These are phyloP conservation scores for Flexamia atlantica DNA, from an alignment of 2,888 invertebrate species.

Conservation along the genomic window DNA sequence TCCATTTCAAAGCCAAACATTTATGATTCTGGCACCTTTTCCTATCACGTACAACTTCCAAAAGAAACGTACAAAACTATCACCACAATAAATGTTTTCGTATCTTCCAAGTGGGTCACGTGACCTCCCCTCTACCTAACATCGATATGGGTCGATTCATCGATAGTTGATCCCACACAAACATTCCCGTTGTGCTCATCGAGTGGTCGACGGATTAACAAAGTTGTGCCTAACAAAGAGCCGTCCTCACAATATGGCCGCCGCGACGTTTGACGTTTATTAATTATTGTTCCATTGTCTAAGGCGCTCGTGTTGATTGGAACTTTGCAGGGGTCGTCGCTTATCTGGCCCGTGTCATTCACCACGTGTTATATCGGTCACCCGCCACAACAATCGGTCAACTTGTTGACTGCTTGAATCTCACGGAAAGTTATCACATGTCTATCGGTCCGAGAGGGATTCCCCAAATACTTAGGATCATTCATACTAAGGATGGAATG, in stretches of 20 bases:
- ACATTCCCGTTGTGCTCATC: conserved; percentile 23
- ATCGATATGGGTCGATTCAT: neutral
- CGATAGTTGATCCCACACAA: neutral
- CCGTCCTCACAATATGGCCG: conserved; percentile 57
- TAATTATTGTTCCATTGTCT: conserved; percentile 60
- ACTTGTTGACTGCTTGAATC: neutral
- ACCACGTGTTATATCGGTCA: conserved; percentile 17
- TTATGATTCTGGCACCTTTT: too few species aligned
- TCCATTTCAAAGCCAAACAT: too few species aligned
- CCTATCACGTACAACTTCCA: too few species aligned
- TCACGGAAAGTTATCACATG: neutral
- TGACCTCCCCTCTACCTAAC: too few species aligned
- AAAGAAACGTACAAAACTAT: too few species aligned
- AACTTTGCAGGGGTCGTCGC: conserved; percentile 50
- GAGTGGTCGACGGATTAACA: conserved; percentile 43
- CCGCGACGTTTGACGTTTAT: conserved; percentile 60
- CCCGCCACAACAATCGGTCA: neutral
- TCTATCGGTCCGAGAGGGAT: neutral
- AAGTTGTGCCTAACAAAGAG: conserved; percentile 49
- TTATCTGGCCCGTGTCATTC: conserved; percentile 53
- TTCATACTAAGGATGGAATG: too few species aligned
- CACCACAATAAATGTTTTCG: too few species aligned
- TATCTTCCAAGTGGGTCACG: too few species aligned
- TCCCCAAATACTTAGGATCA: too few species aligned
- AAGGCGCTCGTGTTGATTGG: conserved; percentile 58